A percentile compares a stretch with the other conserved stretches of the same genome.
These are phyloP conservation scores for Anthrax anthrax DNA, from an alignment of 2,888 invertebrate genomes.

Conservation along the genomic window DNA sequence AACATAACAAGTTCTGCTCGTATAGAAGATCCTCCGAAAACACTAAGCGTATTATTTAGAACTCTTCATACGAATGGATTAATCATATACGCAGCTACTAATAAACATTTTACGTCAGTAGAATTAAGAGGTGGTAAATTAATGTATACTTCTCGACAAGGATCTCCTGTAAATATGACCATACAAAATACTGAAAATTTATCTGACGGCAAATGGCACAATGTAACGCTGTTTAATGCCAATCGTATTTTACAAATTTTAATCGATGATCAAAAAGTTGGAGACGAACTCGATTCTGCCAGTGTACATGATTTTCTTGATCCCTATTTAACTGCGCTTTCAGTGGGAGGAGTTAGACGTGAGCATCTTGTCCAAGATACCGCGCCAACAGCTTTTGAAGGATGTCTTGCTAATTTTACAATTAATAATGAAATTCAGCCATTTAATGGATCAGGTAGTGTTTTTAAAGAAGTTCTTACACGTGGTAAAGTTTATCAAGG, in stretches of 20 bases:
- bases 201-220: constrained; percentile 81
- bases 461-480: constrained; percentile 53
- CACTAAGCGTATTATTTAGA: constrained; percentile 64
- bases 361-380: constrained; percentile 41
- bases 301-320: constrained; percentile 86
- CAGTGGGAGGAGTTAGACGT: constrained; percentile 61
- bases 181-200: constrained; percentile 45
- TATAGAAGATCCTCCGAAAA: constrained; percentile 45
- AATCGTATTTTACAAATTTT: constrained; percentile 56
- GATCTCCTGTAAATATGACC: constrained; percentile 70
- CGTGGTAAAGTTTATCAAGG: constrained; percentile 61
- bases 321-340: constrained; percentile 69
- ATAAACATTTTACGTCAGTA: constrained; percentile 72
- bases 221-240: constrained; percentile 58
- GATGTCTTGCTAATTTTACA: constrained; percentile 79
- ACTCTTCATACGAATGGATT: constrained; percentile 66
- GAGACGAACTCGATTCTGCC: constrained; percentile 73
- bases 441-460: constrained; percentile 72
- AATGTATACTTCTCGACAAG: constrained; percentile 65
- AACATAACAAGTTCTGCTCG: constrained; percentile 29
- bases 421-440: constrained; percentile 83
- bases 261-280: constrained; percentile 54
- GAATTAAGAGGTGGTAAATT: constrained; percentile 64
- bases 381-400: constrained; percentile 57
- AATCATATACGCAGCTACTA: constrained; percentile 73